These are phyloP conservation scores for Chaenodraco wilsoni DNA, from an alignment of 2,797 vertebrate species.

Conservation along the genomic window DNA sequence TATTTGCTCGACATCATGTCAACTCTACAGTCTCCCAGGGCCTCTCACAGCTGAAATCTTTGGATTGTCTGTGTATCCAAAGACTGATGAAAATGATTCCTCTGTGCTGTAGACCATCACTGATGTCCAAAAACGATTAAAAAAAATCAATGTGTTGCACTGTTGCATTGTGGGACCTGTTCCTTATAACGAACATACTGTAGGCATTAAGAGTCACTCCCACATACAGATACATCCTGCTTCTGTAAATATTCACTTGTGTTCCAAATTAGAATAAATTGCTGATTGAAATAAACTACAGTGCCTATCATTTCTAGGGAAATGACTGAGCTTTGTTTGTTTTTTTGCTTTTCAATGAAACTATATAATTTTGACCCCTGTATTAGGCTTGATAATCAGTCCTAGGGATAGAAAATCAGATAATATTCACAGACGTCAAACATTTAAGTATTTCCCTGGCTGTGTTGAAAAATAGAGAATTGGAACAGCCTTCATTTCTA, in stretches of 20 bases:
- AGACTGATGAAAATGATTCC: background rate
- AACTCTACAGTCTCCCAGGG: background rate
- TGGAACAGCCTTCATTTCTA: background rate
- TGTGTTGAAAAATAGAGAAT: background rate
- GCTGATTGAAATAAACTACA: background rate
- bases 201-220: background rate
- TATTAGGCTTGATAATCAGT: background rate
- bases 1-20: slow-evolving; percentile 6
- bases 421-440: background rate
- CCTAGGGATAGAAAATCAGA: background rate
- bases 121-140: background rate
- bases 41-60: background rate
- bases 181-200: background rate
- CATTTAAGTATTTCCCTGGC: background rate
- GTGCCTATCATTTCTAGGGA: too few relatives aligned
- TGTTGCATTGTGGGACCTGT: background rate
- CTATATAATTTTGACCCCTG: background rate
- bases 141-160: background rate
- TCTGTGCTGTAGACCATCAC: background rate
- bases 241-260: background rate
- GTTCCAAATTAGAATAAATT: too few relatives aligned
- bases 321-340: background rate
- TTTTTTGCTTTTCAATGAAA: too few relatives aligned
- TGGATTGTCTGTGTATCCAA: background rate
- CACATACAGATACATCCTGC: background rate